Evolutionary conservation across 2,113 vertebrate species (phyloP).

Genomic region (Cavia porcellus): DNA sequence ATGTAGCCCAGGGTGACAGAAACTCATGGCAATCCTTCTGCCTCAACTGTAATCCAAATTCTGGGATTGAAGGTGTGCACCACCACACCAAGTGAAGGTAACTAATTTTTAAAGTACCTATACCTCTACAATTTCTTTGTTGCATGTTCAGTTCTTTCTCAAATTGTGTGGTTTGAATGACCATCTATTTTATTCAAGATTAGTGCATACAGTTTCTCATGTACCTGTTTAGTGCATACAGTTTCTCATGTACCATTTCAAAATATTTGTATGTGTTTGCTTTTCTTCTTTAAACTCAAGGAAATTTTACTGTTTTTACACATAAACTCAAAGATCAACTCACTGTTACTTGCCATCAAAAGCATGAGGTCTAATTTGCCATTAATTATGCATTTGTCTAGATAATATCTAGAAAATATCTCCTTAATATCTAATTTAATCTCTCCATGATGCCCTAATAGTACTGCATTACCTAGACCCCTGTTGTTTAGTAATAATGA

Average conservation of each 20-base stretch:
- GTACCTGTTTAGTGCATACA: background rate
- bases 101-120: background rate
- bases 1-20: background rate
- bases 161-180: background rate
- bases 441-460: background rate
- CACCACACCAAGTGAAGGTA: background rate
- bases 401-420: background rate
- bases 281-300: background rate
- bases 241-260: background rate
- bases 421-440: background rate
- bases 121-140: background rate
- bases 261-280: background rate
- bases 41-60: background rate
- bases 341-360: background rate
- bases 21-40: background rate
- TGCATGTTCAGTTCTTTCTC: background rate
- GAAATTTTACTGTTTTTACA: conserved; percentile 37
- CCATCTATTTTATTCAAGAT: background rate
- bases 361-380: background rate
- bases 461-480: background rate
- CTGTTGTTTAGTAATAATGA: background rate
- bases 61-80: background rate
- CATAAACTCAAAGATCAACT: background rate
- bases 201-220: background rate
- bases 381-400: background rate